A percentile compares a stretch with the other conserved stretches of the same genome.
Evolutionary conservation across 2,888 invertebrate species (phyloP).

Genomic region (Chrysina gloriosa): DNA sequence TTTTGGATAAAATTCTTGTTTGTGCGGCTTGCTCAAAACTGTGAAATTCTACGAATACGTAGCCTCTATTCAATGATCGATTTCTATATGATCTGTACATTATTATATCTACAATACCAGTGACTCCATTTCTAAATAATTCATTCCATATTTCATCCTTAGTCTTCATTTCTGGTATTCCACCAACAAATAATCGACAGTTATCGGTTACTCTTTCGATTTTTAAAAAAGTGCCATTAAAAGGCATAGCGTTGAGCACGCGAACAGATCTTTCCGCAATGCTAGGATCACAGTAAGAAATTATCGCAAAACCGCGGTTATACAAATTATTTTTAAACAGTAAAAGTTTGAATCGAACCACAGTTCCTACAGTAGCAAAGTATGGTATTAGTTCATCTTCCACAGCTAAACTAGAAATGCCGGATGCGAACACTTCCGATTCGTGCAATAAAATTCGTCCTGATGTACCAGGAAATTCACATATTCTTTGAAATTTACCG

Average conservation of each 20-base stretch:
- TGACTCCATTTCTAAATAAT: conserved; percentile 68
- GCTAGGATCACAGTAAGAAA: conserved; percentile 69
- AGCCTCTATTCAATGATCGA: conserved; percentile 78
- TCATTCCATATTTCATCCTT: conserved; percentile 73
- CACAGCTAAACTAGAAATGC: conserved; percentile 79
- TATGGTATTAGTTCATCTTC: conserved; percentile 84
- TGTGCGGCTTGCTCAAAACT: conserved; percentile 80
- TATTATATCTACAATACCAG: conserved; percentile 72
- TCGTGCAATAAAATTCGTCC: conserved; percentile 68
- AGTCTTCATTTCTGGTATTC: conserved; percentile 66
- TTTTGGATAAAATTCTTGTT: conserved; percentile 75
- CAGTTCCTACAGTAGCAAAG: conserved; percentile 73
- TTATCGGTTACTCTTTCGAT: conserved; percentile 87
- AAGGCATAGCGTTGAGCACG: conserved; percentile 74
- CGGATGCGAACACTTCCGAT: conserved; percentile 83
- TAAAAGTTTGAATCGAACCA: conserved; percentile 85
- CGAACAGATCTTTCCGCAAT: conserved; percentile 76
- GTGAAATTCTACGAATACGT: conserved; percentile 86
- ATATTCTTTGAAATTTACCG: not conserved
- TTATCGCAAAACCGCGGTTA: conserved; percentile 85
- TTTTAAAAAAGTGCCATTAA: conserved; percentile 75
- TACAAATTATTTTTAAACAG: conserved; percentile 79
- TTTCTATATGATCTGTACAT: conserved; percentile 73
- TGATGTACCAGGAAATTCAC: not conserved
- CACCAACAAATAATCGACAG: conserved; percentile 67